Base-by-base conservation (phyloP, 2,113 vertebrate genomes). In the Syngnathoides biaculeatus region DNA sequence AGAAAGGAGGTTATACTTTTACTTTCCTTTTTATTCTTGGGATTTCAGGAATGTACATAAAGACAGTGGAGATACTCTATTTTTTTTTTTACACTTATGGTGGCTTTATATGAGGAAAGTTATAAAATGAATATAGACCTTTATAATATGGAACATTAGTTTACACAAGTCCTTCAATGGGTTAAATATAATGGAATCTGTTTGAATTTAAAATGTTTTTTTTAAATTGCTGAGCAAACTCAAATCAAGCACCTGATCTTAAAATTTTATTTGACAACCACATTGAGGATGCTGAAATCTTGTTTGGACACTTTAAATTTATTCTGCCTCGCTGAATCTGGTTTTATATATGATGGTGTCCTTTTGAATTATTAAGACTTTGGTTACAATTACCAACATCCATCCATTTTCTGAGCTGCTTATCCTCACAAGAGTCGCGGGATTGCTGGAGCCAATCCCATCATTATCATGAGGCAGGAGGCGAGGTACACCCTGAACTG, bases 1-100 rank as follows among this genome's bases (percentile, higher is more conserved):
- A 84, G 69, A 59, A 77, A 71, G 68, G 78, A 75, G 79, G 68
- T 82, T 75, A 79, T 73, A 71, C 40, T 59, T 48, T 83, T 78
- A 77, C 57, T 61, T 65, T 79, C 35, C 66, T 42, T 74, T 72
- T 78, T 79, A 65, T 40, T 45, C 42, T 65, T 62, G 43, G 55
- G 26, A 42, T 77, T 68, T 61, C 47, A 55, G 26, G 56, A 64
- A 71, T 67, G 67, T 73, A 35, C 17, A 67, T 79, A 4, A 30
- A 55, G 11, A 65, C 13, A 40, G 27, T 17, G 58, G 59, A 30
- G 26, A 60, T 48, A 27, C 20, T 55, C 26, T 40, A 39, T 66
- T 64, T 53, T 50, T 66, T 64, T 53, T 50, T 42, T 12, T 13
- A 35, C 30, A 35, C 30, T 35, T 35, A 35, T 6, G 6, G 60